Conservation (phyloP, 2,797 vertebrate genomes). For the Sebastiscus tertius region DNA sequence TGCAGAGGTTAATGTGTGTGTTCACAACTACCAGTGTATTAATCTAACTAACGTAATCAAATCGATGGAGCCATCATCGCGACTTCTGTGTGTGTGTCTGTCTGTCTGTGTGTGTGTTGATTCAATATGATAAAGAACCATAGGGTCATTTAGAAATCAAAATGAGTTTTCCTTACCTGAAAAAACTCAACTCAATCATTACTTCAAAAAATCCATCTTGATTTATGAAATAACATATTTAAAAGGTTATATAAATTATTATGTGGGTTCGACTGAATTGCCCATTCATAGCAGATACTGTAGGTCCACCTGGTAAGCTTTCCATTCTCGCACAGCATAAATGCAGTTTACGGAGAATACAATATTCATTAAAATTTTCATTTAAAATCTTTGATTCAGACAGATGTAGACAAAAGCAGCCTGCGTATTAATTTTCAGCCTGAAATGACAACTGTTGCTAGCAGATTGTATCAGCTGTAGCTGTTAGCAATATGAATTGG, state of each 20-base stretch:
- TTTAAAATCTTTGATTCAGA: not conserved
- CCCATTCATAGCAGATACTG: not conserved
- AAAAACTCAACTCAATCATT: not conserved
- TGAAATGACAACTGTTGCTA: not conserved
- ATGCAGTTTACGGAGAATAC: not conserved
- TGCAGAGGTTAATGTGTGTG: constrained; percentile 55
- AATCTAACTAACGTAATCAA: constrained; percentile 52
- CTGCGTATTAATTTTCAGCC: not conserved
- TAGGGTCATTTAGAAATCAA: not conserved
- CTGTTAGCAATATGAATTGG: no score
- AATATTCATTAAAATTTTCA: not conserved
- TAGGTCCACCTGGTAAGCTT: not conserved
- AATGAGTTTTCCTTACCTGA: constrained; percentile 11
- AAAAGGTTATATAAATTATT: not conserved
- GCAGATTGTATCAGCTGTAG: rapidly evolving
- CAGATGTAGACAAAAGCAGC: not conserved
- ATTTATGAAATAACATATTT: not conserved
- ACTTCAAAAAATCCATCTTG: not conserved
- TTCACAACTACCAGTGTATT: constrained; percentile 50
- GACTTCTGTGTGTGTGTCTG: constrained; percentile 6
- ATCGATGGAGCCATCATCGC: constrained; percentile 37
- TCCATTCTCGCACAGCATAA: not conserved
- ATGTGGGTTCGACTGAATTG: not conserved
- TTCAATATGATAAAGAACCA: constrained; percentile 17
- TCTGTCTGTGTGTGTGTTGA: constrained; percentile 15